Evolutionary conservation across 2,888 invertebrate species (phyloP).

Genomic region (Drosophila parthenogenetica): DNA sequence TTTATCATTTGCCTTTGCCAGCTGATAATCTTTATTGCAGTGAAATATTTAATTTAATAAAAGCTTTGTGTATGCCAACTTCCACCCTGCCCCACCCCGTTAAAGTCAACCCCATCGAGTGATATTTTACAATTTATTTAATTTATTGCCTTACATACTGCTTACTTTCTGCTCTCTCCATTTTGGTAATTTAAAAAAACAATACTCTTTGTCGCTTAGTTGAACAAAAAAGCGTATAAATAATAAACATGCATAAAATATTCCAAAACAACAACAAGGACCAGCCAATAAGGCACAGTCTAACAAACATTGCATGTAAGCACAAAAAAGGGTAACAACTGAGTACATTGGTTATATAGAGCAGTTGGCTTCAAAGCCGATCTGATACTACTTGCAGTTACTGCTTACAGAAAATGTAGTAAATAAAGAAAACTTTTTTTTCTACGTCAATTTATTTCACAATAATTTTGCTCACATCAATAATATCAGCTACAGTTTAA

Average conservation of each 20-base stretch:
- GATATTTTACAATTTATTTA: constrained; percentile 80
- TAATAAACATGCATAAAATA: constrained; percentile 78
- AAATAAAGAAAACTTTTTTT: no score
- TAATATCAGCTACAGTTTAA: no score
- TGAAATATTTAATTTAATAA: constrained; percentile 80
- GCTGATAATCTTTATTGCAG: constrained; percentile 80
- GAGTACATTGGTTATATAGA: constrained; percentile 5
- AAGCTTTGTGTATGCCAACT: constrained; percentile 49
- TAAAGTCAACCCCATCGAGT: constrained; percentile 38
- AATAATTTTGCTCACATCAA: no score
- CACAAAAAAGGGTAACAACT: constrained; percentile 21
- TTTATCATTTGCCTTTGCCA: constrained; percentile 71
- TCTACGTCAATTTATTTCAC: no score
- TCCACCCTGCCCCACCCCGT: background rate
- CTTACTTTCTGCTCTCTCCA: constrained; percentile 13
- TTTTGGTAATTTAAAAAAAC: constrained; percentile 27
- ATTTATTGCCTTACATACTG: constrained; percentile 58
- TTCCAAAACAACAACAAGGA: constrained; percentile 69
- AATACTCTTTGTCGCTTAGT: constrained; percentile 47
- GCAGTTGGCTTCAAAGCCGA: background rate
- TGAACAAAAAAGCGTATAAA: constrained; percentile 74
- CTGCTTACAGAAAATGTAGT: no score
- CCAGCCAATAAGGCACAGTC: constrained; percentile 66
- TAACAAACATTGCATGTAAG: constrained; percentile 31
- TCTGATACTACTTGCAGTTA: no score